Conservation (phyloP, 1,140 invertebrate species). For the Drosophila sturtevanti region DNA sequence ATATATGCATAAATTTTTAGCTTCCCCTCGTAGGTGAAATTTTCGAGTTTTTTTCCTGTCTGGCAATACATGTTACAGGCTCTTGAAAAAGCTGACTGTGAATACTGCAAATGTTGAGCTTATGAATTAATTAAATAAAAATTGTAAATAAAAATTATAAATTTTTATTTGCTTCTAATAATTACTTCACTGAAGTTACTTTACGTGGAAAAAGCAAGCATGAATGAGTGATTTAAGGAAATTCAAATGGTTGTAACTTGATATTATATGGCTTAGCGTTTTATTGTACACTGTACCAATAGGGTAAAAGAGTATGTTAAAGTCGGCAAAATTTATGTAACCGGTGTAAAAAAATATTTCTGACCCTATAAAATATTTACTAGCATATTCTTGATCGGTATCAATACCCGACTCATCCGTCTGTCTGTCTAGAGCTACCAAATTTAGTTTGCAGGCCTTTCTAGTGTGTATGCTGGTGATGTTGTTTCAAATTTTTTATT, state of each 20-base stretch:
- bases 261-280: background rate
- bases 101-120: slow-evolving; percentile 42
- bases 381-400: too few species aligned
- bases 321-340: too few species aligned
- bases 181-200: slow-evolving; percentile 36
- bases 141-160: slow-evolving; percentile 48
- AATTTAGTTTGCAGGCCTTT: too few species aligned
- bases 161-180: slow-evolving; percentile 37
- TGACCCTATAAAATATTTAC: too few species aligned
- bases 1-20: background rate
- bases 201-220: background rate
- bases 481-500: too few species aligned
- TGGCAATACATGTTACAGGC: background rate
- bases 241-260: background rate
- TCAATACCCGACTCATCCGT: too few species aligned
- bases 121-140: slow-evolving; percentile 71
- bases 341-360: too few species aligned
- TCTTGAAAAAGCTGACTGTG: slow-evolving; percentile 30
- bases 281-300: too few species aligned
- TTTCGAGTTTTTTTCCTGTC: background rate
- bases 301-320: too few species aligned
- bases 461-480: too few species aligned
- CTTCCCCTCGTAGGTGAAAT: background rate
- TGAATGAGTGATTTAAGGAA: background rate
- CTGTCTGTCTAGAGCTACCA: too few species aligned